Evolutionary conservation across 2,888 invertebrate species (phyloP).

Genomic region (Cantharis nigra): DNA sequence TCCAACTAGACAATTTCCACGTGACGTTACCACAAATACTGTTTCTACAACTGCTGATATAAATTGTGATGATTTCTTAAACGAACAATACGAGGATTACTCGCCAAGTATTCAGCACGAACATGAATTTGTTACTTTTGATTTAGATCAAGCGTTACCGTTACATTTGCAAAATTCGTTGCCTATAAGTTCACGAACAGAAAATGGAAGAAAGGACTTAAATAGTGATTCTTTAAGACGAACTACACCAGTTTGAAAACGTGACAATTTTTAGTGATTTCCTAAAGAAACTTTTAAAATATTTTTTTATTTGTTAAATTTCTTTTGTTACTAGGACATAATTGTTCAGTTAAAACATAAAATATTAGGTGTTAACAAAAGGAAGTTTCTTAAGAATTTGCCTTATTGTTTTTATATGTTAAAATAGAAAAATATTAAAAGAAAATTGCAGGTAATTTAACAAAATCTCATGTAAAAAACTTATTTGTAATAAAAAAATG

Average conservation of each 20-base stretch:
- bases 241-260: constrained; percentile 62
- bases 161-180: constrained; percentile 47
- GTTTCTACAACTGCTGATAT: constrained; percentile 69
- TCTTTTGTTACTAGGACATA: not conserved
- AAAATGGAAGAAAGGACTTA: constrained; percentile 54
- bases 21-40: constrained; percentile 72
- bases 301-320: not conserved
- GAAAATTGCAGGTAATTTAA: too few relatives aligned
- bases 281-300: not conserved
- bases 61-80: constrained; percentile 52
- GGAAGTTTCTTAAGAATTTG: not conserved
- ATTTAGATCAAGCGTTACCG: constrained; percentile 62
- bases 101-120: constrained; percentile 63
- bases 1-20: constrained; percentile 49
- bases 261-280: not conserved
- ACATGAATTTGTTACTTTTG: constrained; percentile 74
- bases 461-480: too few relatives aligned
- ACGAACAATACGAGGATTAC: constrained; percentile 57
- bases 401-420: not conserved
- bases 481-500: not conserved
- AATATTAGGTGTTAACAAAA: not conserved
- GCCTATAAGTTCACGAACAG: constrained; percentile 47
- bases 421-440: not conserved
- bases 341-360: not conserved
- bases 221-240: constrained; percentile 60